phyloP scores from a whole-genome alignment of 1,140 invertebrate species.

The Trypoxylus dichotomus region DNA sequence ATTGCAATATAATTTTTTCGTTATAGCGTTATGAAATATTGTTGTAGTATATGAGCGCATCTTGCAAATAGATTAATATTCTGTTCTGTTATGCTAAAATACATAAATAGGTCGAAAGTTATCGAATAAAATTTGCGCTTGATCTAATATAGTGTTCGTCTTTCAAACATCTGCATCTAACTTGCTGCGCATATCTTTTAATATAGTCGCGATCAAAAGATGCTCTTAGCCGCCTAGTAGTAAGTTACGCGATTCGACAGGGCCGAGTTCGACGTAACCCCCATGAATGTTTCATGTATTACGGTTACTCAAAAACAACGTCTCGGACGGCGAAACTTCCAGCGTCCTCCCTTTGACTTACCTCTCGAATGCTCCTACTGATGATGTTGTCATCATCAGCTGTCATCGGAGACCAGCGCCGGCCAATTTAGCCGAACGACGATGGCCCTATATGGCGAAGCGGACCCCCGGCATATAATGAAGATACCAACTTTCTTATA shows the following conservation, averaged over 20 bases:
- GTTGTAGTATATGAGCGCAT: too few species aligned
- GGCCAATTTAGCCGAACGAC: not conserved
- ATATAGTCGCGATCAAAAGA: not conserved
- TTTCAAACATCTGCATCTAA: too few species aligned
- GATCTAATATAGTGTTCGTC: too few species aligned
- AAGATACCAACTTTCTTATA: not conserved
- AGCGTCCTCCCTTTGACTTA: not conserved
- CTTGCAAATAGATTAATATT: too few species aligned
- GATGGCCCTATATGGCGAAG: not conserved
- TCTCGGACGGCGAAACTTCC: not conserved
- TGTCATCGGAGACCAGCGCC: not conserved
- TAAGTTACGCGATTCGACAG: not conserved
- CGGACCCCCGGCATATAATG: not conserved
- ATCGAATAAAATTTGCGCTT: too few species aligned
- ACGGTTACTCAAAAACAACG: not conserved
- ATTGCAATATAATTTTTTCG: too few species aligned
- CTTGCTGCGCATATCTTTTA: too few species aligned
- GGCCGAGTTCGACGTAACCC: not conserved
- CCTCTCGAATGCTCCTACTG: not conserved
- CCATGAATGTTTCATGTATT: not conserved
- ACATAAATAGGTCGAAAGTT: too few species aligned
- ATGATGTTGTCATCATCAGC: not conserved
- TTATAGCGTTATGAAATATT: too few species aligned
- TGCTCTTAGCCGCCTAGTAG: not conserved
- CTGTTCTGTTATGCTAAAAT: too few species aligned